Conservation (phyloP, 2,113 vertebrate species). For the Oplegnathus fasciatus region DNA sequence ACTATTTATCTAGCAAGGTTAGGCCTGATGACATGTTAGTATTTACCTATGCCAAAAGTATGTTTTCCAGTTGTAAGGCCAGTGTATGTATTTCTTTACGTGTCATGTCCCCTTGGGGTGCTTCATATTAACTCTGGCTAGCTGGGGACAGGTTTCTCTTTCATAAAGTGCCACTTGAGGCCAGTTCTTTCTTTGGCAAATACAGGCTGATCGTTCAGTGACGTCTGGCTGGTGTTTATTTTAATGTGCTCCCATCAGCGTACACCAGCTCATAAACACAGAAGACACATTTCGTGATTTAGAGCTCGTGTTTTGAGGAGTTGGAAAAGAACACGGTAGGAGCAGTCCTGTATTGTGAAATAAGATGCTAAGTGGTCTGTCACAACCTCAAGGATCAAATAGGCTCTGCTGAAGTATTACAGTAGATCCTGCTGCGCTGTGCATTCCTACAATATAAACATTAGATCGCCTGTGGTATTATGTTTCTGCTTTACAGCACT, state of each 20-base stretch:
- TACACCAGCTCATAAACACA: constrained; percentile 16
- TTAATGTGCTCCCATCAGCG: neutral
- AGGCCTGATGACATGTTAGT: neutral
- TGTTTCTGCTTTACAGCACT: neutral
- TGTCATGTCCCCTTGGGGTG: neutral
- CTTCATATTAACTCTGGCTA: neutral
- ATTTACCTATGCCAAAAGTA: neutral
- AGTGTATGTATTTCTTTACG: neutral
- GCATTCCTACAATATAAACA: constrained; percentile 2
- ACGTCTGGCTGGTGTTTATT: neutral
- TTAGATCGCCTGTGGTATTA: neutral
- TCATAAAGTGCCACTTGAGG: constrained; percentile 26
- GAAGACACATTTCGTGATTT: neutral
- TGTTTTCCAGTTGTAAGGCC: neutral
- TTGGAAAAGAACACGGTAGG: constrained; percentile 5
- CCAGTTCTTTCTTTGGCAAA: constrained; percentile 23
- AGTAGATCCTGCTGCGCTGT: constrained; percentile 3
- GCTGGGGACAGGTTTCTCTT: constrained; percentile 4
- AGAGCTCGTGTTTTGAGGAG: neutral
- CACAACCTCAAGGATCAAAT: constrained; percentile 10
- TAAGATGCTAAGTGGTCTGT: constrained; percentile 27
- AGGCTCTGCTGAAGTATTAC: neutral
- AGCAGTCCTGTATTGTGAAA: constrained; percentile 33
- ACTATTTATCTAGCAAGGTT: constrained; percentile 11
- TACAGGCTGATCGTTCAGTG: constrained; percentile 3